Evolutionary conservation across 2,797 vertebrate species (phyloP).

Genomic region (Siniperca obscura): DNA sequence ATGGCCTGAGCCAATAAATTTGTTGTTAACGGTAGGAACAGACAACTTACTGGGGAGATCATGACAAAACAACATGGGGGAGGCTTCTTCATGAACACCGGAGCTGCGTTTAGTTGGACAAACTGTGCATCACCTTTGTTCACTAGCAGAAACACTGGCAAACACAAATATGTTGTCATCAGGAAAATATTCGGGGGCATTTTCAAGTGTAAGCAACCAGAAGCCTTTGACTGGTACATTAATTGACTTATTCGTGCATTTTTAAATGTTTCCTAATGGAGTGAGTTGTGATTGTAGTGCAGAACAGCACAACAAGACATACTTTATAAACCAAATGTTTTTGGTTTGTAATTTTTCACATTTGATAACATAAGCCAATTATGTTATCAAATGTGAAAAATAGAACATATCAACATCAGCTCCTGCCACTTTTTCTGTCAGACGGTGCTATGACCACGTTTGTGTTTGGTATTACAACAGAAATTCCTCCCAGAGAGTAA

Average conservation of each 20-base stretch:
- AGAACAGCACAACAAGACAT: slow-evolving; percentile 5
- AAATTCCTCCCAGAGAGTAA: slow-evolving; percentile 50
- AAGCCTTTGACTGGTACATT: not conserved
- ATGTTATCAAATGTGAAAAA: not conserved
- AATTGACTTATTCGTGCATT: not conserved
- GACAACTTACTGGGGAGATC: slow-evolving; percentile 55
- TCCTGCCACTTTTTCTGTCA: not conserved
- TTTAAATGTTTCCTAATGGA: not conserved
- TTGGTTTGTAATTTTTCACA: slow-evolving; percentile 1
- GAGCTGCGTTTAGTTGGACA: slow-evolving; percentile 10
- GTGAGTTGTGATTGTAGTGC: not conserved
- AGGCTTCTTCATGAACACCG: slow-evolving; percentile 38
- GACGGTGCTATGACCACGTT: slow-evolving; percentile 13
- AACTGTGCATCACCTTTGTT: slow-evolving; percentile 38
- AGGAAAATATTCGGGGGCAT: slow-evolving; percentile 3
- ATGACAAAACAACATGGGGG: slow-evolving; percentile 58
- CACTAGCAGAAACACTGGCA: slow-evolving; percentile 8
- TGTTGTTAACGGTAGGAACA: slow-evolving; percentile 68
- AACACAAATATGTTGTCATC: slow-evolving; percentile 17
- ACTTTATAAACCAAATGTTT: not conserved
- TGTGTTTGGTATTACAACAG: slow-evolving; percentile 45
- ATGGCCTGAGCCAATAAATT: slow-evolving; percentile 74
- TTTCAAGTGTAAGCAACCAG: not conserved
- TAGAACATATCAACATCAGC: not conserved
- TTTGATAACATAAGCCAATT: not conserved